A percentile compares a stretch with the other conserved stretches of the same genome.
Evolutionary conservation across 2,797 vertebrate species (phyloP).

Genomic region (Typhlichthys subterraneus): DNA sequence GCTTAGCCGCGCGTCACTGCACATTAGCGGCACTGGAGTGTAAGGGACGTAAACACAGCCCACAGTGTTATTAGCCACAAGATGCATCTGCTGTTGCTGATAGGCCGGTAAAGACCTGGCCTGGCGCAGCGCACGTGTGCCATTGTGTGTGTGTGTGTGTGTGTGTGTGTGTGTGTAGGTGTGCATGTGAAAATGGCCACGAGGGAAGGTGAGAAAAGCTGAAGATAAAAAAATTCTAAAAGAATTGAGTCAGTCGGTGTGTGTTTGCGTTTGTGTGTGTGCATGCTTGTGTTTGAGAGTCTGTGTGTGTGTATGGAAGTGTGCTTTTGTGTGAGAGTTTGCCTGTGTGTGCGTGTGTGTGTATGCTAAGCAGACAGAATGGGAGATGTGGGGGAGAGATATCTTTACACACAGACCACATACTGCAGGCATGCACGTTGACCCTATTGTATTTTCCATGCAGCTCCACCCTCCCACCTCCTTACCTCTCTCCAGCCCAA

Average conservation of each 20-base stretch:
- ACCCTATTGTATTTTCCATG: constrained; percentile 6
- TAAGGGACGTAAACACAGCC: constrained; percentile 36
- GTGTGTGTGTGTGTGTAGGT: background rate
- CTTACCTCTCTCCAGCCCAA: constrained; percentile 14
- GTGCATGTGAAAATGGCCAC: background rate
- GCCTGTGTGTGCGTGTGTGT: background rate
- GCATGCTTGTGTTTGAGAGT: background rate
- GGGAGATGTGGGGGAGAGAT: constrained; percentile 4
- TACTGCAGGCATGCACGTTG: constrained; percentile 6
- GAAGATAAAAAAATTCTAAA: no score
- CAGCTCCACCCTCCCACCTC: background rate
- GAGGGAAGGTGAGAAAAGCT: no score
- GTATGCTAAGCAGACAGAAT: constrained; percentile 2
- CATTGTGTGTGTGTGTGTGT: constrained; percentile 1
- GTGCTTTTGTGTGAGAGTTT: background rate
- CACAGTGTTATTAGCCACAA: constrained; percentile 29
- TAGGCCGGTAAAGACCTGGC: background rate
- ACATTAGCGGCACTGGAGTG: constrained; percentile 50
- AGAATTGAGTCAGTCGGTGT: background rate
- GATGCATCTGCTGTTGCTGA: constrained; percentile 10
- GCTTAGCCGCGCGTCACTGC: constrained; percentile 45
- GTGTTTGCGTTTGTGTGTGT: background rate
- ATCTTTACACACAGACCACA: constrained; percentile 5
- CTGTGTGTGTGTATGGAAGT: constrained; percentile 1
- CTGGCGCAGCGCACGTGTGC: background rate